Base-by-base conservation (phyloP, 1,140 invertebrate genomes). In the Drosophila pseudoobscura region DNA sequence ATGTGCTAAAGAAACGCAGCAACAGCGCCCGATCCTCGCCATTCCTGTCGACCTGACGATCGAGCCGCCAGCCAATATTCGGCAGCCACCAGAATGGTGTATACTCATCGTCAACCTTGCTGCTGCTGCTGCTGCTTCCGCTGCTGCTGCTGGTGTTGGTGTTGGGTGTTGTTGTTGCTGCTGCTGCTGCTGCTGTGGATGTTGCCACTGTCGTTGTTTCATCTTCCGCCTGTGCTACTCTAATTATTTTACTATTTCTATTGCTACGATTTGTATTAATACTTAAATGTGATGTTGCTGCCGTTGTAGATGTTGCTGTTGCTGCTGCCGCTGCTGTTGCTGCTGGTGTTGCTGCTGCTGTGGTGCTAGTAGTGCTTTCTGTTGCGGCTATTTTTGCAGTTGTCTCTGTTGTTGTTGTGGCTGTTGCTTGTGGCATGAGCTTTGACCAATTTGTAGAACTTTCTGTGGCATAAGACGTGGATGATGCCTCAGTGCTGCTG, bases 171-270 rank as follows among this genome's bases (percentile, higher is more conserved):
- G 75, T 24, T 47, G 47, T 17, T 26, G 24, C 4, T 26, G 47
- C 22, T 26, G 24, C 4, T 24, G 24, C 8, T 9, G 45, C 15
- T 57, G 44, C 7, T 68, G 50, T 29, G 52, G 56, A 20, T 46
- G 62, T 29, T 31, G 39, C 24, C 17, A 49, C 13, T 52, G 29
- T 59, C 57, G 59, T 59, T 63, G 66, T 46, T 61, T 65, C 61
- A 31, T 47, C 56, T 20, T 15, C 39, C 11, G 17, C 41, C 46
- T 39, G 20, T 3, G 41, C 66, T 72, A 78, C 68, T 49, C 76
- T 79, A 64, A 78, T 87, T 78, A 90, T 90, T 90, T 90, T 90
- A 63, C 89, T 90, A 80, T 90, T 90, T 69, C 76, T 85, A 89
- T 83, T 72, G 68, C 73, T 90, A 76, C 73, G 84, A 73, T 90